Conservation (phyloP, 2,888 invertebrate genomes). For the Athalia rosae region DNA sequence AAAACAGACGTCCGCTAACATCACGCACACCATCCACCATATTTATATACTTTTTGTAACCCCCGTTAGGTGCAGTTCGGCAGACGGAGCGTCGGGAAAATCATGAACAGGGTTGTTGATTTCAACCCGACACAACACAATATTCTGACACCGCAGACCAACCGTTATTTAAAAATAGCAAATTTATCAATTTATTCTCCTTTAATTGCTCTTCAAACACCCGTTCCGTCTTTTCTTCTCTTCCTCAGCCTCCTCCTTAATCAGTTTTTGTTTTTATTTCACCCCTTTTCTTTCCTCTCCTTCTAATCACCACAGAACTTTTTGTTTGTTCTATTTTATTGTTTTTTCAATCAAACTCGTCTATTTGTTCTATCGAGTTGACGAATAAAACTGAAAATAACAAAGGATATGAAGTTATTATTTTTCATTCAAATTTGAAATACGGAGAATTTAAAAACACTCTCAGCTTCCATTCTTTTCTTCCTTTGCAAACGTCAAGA, state of each 20-base stretch:
- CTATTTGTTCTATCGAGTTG: neutral
- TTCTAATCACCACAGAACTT: neutral
- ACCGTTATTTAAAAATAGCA: constrained; percentile 30
- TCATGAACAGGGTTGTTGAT: constrained; percentile 25
- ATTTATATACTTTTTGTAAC: constrained; percentile 58
- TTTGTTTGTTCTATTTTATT: neutral
- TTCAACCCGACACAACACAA: constrained; percentile 28
- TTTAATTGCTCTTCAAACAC: neutral
- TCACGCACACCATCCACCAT: constrained; percentile 54
- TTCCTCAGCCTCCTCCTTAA: neutral
- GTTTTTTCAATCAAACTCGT: constrained; percentile 21
- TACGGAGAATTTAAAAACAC: neutral
- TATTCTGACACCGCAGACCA: neutral
- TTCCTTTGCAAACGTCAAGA: constrained; percentile 38
- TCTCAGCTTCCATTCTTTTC: constrained; percentile 36
- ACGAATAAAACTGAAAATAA: no score
- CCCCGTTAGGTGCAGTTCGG: constrained; percentile 52
- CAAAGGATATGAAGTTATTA: no score
- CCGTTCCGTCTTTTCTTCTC: neutral
- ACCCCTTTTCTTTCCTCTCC: neutral
- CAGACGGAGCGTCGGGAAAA: constrained; percentile 34
- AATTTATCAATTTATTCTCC: neutral
- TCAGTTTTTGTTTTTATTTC: constrained; percentile 27
- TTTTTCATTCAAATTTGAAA: no score
- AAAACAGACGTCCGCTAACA: constrained; percentile 32